Conservation (phyloP, 1,140 invertebrate species). For the Calliopsis andreniformis region DNA sequence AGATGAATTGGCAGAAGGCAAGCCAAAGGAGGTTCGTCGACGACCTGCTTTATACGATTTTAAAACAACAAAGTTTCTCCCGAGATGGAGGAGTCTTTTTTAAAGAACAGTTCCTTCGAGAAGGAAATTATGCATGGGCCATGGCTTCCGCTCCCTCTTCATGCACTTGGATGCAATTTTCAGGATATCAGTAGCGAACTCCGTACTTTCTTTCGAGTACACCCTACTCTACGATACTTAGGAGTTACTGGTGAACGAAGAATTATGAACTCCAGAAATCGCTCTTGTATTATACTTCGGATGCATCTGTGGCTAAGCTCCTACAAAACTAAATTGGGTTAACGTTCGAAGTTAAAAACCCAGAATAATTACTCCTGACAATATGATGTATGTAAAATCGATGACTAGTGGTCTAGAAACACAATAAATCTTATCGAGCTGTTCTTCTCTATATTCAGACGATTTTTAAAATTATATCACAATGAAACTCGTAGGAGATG, state of each 20-base stretch:
- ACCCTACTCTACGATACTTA: background rate
- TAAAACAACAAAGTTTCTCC: background rate
- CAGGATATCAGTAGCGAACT: conserved; percentile 1
- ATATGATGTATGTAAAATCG: no score
- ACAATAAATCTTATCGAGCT: no score
- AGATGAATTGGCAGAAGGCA: background rate
- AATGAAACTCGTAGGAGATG: no score
- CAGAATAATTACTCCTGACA: no score
- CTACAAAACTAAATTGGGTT: background rate
- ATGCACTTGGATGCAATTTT: background rate
- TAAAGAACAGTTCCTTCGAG: background rate
- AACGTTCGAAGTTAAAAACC: background rate
- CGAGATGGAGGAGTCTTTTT: background rate
- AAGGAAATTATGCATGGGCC: conserved; percentile 3
- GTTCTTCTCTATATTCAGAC: background rate
- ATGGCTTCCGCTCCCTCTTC: background rate
- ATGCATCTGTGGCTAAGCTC: background rate
- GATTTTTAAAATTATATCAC: no score
- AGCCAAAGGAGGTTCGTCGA: background rate
- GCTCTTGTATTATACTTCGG: background rate
- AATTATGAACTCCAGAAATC: background rate
- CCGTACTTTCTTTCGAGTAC: background rate
- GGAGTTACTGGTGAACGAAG: background rate
- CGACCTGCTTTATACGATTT: background rate
- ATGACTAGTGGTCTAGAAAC: no score